Evolutionary conservation across 2,888 invertebrate genomes (phyloP).

Genomic region (Hypercompe scribonia): DNA sequence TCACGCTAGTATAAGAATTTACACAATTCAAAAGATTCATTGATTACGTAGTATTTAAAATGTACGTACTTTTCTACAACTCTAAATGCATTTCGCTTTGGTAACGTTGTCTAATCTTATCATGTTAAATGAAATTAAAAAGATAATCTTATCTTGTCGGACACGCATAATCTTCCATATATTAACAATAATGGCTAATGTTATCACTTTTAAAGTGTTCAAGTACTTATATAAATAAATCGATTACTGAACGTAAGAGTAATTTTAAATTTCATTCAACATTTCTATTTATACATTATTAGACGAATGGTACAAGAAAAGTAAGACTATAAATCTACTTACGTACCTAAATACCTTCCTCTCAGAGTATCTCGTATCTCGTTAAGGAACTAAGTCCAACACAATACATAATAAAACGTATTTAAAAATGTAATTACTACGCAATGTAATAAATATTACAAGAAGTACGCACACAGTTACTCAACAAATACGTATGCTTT

Average conservation of each 20-base stretch:
- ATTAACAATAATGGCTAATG: conserved; percentile 34
- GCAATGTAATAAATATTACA: not conserved
- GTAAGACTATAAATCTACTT: conserved; percentile 9
- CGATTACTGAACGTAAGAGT: not conserved
- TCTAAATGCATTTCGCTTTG: conserved; percentile 35
- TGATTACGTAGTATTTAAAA: conserved; percentile 32
- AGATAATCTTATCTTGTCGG: conserved; percentile 28
- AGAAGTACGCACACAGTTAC: not conserved
- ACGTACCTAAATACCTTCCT: conserved; percentile 4
- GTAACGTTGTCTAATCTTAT: conserved; percentile 31
- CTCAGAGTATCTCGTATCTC: not conserved
- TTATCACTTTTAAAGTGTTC: conserved; percentile 45
- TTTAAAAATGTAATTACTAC: not conserved
- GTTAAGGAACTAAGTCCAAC: not conserved
- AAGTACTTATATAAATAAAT: conserved; percentile 30
- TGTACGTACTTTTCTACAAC: conserved; percentile 24
- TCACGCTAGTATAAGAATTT: conserved; percentile 8
- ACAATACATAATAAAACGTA: not conserved
- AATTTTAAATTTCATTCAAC: conserved; percentile 27
- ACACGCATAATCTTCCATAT: conserved; percentile 21
- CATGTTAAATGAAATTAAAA: conserved; percentile 34
- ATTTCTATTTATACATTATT: conserved; percentile 36
- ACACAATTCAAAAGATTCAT: conserved; percentile 24
- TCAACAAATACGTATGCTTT: not conserved
- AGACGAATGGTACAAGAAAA: conserved; percentile 20